A percentile compares a stretch with the other conserved stretches of the same genome.
phyloP scores from a whole-genome alignment of 2,888 invertebrate species.

The Flabesymbios commensalis region DNA sequence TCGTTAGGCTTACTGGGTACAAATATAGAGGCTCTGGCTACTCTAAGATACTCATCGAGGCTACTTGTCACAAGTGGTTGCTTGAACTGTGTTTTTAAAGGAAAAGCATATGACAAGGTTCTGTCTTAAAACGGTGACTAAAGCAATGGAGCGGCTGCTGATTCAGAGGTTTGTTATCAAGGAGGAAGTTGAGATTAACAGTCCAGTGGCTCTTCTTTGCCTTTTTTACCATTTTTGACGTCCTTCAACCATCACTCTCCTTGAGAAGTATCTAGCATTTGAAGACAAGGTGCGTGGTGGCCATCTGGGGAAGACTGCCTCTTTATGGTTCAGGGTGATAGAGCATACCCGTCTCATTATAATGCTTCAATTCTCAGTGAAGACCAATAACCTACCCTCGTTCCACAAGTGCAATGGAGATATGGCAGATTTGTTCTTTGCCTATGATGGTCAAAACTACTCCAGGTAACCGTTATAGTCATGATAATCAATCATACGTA shows the following conservation, averaged over 20 bases:
- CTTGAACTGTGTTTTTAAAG: slow-evolving; percentile 20
- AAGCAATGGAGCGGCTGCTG: slow-evolving; percentile 19
- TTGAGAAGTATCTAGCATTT: neutral
- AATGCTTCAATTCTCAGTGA: slow-evolving; percentile 8
- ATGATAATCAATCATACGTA: too few species aligned
- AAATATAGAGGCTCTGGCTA: slow-evolving; percentile 25
- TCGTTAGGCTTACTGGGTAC: slow-evolving; percentile 19
- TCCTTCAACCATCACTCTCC: neutral
- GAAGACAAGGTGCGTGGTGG: slow-evolving; percentile 2
- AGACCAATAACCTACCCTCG: slow-evolving; percentile 11
- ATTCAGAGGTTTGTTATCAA: slow-evolving; percentile 7
- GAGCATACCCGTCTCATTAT: slow-evolving; percentile 2
- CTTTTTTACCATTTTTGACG: neutral
- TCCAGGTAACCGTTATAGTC: neutral
- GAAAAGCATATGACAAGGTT: slow-evolving; percentile 19
- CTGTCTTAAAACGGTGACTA: slow-evolving; percentile 15
- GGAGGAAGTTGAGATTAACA: neutral
- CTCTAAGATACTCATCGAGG: slow-evolving; percentile 20
- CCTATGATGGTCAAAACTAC: too few species aligned
- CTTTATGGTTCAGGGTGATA: slow-evolving; percentile 10
- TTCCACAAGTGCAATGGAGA: slow-evolving; percentile 15
- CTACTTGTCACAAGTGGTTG: slow-evolving; percentile 22
- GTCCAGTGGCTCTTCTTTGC: neutral
- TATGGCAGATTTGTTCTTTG: too few species aligned
- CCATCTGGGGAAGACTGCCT: slow-evolving; percentile 15